Percentiles rank a stretch among this genome's conserved stretches.
These are phyloP conservation scores for Galendromus occidentalis DNA, from an alignment of 1,140 invertebrate genomes.

Conservation along the genomic window DNA sequence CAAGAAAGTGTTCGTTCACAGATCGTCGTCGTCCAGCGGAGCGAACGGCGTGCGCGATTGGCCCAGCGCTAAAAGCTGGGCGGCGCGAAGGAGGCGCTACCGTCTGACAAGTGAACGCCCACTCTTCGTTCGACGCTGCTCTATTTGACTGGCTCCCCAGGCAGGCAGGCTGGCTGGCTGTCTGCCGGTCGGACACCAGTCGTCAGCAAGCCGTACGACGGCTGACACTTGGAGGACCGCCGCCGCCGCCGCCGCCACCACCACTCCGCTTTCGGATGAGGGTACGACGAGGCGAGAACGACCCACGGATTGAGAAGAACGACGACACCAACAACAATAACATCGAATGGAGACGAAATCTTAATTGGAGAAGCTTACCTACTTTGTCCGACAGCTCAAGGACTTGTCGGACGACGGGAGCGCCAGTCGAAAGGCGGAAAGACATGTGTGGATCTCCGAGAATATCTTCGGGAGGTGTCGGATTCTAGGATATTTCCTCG, in stretches of 20 bases:
- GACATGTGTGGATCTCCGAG: no score
- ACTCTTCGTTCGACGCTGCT: background rate
- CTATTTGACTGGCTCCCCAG: background rate
- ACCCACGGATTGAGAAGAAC: background rate
- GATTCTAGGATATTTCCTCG: no score
- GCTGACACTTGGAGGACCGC: background rate
- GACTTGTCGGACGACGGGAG: no score
- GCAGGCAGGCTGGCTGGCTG: background rate
- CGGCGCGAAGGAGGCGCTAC: background rate
- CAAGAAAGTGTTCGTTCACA: conserved; percentile 9
- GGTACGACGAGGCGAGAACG: conserved; percentile 7
- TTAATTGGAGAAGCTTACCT: no score
- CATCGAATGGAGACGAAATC: no score
- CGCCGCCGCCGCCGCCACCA: background rate
- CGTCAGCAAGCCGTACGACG: background rate
- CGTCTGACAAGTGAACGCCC: background rate
- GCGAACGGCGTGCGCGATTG: background rate
- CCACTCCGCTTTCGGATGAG: no score
- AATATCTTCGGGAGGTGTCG: no score
- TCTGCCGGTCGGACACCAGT: background rate
- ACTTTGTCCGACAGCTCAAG: no score
- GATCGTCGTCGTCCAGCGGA: background rate
- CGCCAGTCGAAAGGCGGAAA: no score
- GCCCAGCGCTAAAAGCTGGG: background rate
- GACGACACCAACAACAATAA: no score